These are phyloP conservation scores for Porites divaricata DNA, from an alignment of 92 coral and sea anemone genomes.

Conservation along the genomic window DNA sequence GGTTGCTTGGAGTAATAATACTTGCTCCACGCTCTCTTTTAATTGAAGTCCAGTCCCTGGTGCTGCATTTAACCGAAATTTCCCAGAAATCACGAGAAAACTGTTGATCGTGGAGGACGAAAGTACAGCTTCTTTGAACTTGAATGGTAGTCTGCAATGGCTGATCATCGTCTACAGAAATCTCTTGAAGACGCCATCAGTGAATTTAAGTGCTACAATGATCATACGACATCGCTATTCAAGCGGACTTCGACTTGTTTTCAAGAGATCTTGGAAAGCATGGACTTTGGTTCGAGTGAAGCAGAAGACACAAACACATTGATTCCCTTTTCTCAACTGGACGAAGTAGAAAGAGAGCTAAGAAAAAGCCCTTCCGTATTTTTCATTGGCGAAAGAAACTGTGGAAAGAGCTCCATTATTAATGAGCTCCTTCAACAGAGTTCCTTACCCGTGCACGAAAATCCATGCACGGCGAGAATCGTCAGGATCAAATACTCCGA, in stretches of 20 bases:
- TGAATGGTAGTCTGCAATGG: neutral
- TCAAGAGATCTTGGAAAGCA: conserved; percentile 33
- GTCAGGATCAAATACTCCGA: conserved; percentile 58
- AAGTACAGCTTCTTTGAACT: neutral
- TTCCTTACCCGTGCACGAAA: conserved; percentile 53
- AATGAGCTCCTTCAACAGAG: conserved; percentile 50
- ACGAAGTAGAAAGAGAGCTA: conserved; percentile 55
- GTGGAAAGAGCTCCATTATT: conserved; percentile 74
- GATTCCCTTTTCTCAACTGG: conserved; percentile 31
- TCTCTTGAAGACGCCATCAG: conserved; percentile 27
- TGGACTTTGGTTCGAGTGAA: neutral
- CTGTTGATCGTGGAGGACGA: neutral
- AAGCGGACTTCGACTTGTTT: conserved; percentile 54
- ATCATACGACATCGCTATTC: conserved; percentile 19
- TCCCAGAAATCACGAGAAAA: conserved; percentile 38
- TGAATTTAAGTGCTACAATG: conserved; percentile 18
- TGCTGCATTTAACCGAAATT: neutral
- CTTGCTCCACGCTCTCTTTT: neutral
- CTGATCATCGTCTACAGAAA: neutral
- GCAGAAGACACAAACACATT: neutral
- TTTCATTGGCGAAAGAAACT: conserved; percentile 72
- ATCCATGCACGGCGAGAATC: conserved; percentile 72
- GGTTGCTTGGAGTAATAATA: too few species aligned
- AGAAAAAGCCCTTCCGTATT: conserved; percentile 57
- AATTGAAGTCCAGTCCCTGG: neutral